Evolutionary conservation across 2,888 invertebrate genomes (phyloP).

Genomic region (Patella depressa): DNA sequence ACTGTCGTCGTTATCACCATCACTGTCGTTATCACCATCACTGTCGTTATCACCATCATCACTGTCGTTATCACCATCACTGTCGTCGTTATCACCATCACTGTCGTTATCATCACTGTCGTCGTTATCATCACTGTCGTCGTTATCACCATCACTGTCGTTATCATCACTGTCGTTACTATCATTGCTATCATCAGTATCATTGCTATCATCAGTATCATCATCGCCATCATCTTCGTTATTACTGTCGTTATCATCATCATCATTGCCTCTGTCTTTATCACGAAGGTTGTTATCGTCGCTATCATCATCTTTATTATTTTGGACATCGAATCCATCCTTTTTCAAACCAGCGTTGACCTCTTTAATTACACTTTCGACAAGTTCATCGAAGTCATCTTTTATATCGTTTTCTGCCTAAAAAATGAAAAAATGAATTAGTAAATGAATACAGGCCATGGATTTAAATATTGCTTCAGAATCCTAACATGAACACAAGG

Average conservation of each 20-base stretch:
- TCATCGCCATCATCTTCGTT: not conserved
- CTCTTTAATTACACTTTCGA: constrained; percentile 1
- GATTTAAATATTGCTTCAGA: too few relatives aligned
- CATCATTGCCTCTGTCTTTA: not conserved
- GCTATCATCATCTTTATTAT: not conserved
- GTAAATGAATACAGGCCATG: too few relatives aligned
- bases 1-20: not conserved
- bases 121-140: not conserved
- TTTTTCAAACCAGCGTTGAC: not conserved
- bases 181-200: not conserved
- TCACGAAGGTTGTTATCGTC: not conserved
- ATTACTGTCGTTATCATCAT: not conserved
- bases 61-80: not conserved
- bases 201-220: too few relatives aligned
- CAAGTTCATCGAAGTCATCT: not conserved
- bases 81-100: not conserved
- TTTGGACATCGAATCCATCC: not conserved
- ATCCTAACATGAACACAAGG: too few relatives aligned
- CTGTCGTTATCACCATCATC: not conserved
- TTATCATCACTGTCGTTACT: too few relatives aligned
- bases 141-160: not conserved
- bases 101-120: not conserved
- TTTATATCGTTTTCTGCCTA: not conserved
- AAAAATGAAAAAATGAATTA: too few relatives aligned
- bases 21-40: not conserved